A percentile compares a stretch with the other conserved stretches of the same genome.
phyloP scores from a whole-genome alignment of 2,797 vertebrate species.

The Pagetopsis macropterus region DNA sequence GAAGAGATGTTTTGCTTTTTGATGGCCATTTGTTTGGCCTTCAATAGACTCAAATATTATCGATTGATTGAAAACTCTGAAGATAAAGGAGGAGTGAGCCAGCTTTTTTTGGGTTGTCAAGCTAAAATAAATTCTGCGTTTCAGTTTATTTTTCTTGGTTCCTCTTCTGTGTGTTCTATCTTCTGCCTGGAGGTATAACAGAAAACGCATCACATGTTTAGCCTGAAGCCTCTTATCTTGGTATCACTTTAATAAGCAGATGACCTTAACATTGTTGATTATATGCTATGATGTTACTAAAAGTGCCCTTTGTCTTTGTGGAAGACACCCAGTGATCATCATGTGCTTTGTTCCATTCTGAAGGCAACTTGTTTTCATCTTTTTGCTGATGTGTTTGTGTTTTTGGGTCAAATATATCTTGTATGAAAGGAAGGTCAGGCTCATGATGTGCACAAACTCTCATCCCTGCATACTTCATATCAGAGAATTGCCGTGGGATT shows the following conservation, averaged over 20 bases:
- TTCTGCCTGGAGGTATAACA: not conserved
- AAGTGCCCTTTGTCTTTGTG: not conserved
- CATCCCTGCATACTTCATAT: conserved; percentile 25
- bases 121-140: conserved; percentile 2
- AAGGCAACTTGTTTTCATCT: not conserved
- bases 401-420: not conserved
- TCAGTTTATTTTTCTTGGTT: not conserved
- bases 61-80: not conserved
- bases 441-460: conserved; percentile 15
- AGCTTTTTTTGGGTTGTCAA: not conserved
- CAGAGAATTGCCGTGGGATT: conserved; percentile 38
- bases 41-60: too few species aligned
- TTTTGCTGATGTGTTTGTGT: not conserved
- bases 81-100: not conserved
- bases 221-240: not conserved
- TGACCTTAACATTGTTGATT: not conserved
- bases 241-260: too few species aligned
- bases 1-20: too few species aligned
- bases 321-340: not conserved
- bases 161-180: not conserved
- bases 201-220: not conserved
- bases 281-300: not conserved
- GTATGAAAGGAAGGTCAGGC: not conserved
- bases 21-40: too few species aligned
- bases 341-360: not conserved